Percentiles rank a stretch among this genome's conserved stretches.
Conservation (phyloP, 2,113 vertebrate species). For the Ascaphus truei region DNA sequence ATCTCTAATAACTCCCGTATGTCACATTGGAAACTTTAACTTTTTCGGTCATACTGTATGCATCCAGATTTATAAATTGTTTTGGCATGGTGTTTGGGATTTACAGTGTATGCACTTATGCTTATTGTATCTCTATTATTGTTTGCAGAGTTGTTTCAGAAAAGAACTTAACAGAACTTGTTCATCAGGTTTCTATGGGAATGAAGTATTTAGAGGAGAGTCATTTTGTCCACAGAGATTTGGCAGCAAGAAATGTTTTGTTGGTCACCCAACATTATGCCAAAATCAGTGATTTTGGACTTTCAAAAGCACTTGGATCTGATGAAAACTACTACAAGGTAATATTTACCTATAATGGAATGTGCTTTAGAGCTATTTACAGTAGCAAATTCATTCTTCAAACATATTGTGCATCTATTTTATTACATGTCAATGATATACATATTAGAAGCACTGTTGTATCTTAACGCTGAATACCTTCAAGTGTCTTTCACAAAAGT, state of each 20-base stretch:
- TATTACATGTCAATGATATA: neutral
- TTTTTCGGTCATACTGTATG: no score
- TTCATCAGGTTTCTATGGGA: conserved; percentile 94
- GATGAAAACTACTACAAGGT: conserved; percentile 82
- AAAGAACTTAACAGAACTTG: conserved; percentile 91
- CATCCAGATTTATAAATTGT: neutral
- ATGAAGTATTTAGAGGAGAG: conserved; percentile 97
- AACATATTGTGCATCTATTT: conserved; percentile 15
- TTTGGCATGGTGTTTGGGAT: no score
- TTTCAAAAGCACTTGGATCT: conserved; percentile 87
- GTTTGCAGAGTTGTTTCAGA: conserved; percentile 69
- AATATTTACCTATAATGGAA: conserved; percentile 26
- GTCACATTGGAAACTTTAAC: no score
- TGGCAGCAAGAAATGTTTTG: conserved; percentile 93
- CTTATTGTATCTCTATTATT: conserved; percentile 21
- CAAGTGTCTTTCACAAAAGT: neutral
- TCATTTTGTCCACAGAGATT: conserved; percentile 93
- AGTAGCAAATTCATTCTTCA: neutral
- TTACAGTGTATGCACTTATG: no score
- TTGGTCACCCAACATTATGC: conserved; percentile 96
- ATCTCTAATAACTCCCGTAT: no score
- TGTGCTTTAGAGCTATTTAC: neutral
- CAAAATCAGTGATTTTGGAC: conserved; percentile 98
- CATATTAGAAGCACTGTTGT: neutral
- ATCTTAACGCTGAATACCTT: neutral